Conservation (phyloP, 2,888 invertebrate genomes). For the Xestia c-nigrum region DNA sequence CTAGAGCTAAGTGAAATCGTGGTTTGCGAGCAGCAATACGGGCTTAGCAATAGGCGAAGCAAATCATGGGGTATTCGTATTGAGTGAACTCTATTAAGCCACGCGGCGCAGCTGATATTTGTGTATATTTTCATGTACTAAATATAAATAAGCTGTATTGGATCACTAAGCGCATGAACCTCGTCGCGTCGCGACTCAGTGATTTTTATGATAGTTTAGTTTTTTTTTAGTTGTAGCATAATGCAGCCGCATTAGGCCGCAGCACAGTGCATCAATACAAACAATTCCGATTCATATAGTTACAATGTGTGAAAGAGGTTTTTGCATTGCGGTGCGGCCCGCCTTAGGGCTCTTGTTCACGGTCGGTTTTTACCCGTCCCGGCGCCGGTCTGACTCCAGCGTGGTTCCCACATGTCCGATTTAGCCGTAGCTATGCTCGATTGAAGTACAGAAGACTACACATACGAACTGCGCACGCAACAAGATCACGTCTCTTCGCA, state of each 20-base stretch:
- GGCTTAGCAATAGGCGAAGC: not conserved
- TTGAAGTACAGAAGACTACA: not conserved
- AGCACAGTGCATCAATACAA: not conserved
- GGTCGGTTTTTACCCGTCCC: not conserved
- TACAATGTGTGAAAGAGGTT: not conserved
- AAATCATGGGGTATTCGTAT: not conserved
- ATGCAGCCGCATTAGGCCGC: not conserved
- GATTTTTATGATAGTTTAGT: not conserved
- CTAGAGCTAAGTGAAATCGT: not conserved
- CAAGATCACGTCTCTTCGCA: not conserved
- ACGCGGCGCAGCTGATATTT: not conserved
- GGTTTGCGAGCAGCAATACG: not conserved
- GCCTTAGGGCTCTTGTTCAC: not conserved
- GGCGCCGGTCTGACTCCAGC: not conserved
- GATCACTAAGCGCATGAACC: not conserved
- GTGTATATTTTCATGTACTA: not conserved
- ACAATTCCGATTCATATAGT: not conserved
- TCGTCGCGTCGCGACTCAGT: not conserved
- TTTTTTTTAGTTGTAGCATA: not conserved
- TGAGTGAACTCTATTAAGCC: not conserved
- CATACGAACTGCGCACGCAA: not conserved
- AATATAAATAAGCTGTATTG: not conserved
- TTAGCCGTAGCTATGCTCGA: not conserved
- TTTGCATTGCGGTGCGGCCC: slow-evolving; percentile 9
- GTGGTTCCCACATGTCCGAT: not conserved